phyloP scores from a whole-genome alignment of 2,797 vertebrate species.

The Sebastes hopkinsi region DNA sequence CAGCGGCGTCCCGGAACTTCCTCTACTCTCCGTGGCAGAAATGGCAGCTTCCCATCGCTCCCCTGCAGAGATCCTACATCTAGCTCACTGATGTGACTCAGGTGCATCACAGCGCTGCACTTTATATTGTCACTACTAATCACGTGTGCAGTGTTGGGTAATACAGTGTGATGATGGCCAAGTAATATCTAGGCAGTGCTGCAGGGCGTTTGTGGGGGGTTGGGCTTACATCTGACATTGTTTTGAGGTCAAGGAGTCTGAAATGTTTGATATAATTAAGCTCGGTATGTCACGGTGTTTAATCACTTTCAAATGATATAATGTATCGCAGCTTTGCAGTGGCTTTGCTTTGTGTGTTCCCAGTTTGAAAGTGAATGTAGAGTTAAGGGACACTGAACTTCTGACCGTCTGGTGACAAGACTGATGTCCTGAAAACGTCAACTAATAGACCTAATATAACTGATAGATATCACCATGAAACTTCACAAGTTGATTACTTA shows the following conservation, averaged over 20 bases:
- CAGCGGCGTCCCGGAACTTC: slow-evolving; percentile 1
- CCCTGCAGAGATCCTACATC: slow-evolving; percentile 29
- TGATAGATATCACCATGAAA: neutral
- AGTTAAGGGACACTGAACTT: neutral
- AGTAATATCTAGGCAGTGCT: slow-evolving; percentile 8
- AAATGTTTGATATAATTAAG: slow-evolving; percentile 32
- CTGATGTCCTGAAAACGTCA: neutral
- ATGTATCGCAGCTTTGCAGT: neutral
- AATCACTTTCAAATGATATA: slow-evolving; percentile 5
- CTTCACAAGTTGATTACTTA: neutral
- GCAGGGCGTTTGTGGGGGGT: neutral
- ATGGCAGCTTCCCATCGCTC: slow-evolving; percentile 19
- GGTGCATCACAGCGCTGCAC: slow-evolving; percentile 32
- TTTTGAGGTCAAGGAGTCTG: slow-evolving; percentile 7
- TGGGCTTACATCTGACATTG: slow-evolving; percentile 3
- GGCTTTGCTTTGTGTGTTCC: neutral
- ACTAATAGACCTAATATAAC: neutral
- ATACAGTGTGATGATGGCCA: neutral
- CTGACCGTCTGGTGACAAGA: neutral
- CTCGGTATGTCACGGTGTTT: neutral
- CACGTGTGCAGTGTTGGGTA: neutral
- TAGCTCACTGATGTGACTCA: slow-evolving; percentile 46
- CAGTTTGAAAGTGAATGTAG: neutral
- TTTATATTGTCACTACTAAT: slow-evolving; percentile 42
- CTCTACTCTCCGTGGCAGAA: slow-evolving; percentile 15